Conservation (phyloP, 2,888 invertebrate genomes). For the Watsonalla binaria region DNA sequence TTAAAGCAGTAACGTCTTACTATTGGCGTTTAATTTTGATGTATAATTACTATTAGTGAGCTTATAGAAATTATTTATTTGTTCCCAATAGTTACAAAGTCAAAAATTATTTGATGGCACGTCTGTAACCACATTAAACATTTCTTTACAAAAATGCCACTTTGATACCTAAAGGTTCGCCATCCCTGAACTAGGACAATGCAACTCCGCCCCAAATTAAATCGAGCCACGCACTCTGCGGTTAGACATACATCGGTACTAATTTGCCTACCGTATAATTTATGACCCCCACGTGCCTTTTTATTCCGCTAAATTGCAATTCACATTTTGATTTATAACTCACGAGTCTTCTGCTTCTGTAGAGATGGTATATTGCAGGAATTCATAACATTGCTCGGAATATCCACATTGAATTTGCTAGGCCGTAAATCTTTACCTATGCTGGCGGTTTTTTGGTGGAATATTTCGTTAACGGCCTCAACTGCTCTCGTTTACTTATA, state of each 20-base stretch:
- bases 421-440: neutral
- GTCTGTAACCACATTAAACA: too few species aligned
- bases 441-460: neutral
- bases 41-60: too few species aligned
- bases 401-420: neutral
- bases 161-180: too few species aligned
- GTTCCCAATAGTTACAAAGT: too few species aligned
- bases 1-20: too few species aligned
- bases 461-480: neutral
- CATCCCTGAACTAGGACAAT: slow-evolving; percentile 28
- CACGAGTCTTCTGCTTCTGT: slow-evolving; percentile 4
- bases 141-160: too few species aligned
- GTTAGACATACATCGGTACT: slow-evolving; percentile 53
- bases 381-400: neutral
- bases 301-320: slow-evolving; percentile 41
- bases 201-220: slow-evolving; percentile 52
- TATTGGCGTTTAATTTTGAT: too few species aligned
- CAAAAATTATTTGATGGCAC: too few species aligned
- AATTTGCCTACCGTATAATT: slow-evolving; percentile 51
- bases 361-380: neutral
- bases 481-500: neutral
- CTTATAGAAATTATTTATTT: too few species aligned
- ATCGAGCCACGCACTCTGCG: slow-evolving; percentile 38
- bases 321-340: slow-evolving; percentile 33
- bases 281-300: slow-evolving; percentile 46